Conservation (phyloP, 2,888 invertebrate species). For the Aleiodes leptofemur region DNA sequence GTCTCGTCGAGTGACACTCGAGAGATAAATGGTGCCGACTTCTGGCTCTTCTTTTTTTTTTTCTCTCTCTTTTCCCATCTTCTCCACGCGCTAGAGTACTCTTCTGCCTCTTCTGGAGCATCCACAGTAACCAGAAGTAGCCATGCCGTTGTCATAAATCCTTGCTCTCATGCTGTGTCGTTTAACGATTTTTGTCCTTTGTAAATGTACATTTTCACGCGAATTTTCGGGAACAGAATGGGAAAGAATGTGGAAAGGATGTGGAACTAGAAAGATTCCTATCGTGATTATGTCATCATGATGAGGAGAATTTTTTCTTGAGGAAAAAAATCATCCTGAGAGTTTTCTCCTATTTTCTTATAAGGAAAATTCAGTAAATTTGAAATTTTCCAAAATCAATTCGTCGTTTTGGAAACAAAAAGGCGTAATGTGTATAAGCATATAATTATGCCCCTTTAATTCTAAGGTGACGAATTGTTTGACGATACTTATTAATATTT, state of each 20-base stretch:
- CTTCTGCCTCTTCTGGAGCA: neutral
- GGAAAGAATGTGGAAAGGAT: constrained; percentile 22
- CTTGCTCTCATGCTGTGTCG: constrained; percentile 53
- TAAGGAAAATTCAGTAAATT: too few species aligned
- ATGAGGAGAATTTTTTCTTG: neutral
- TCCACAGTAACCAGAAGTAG: constrained; percentile 47
- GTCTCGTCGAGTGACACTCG: constrained; percentile 62
- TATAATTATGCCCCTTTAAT: too few species aligned
- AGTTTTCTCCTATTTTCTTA: neutral
- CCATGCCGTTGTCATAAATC: constrained; percentile 51
- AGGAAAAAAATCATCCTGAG: neutral
- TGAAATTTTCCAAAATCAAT: too few species aligned
- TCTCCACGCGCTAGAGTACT: constrained; percentile 16
- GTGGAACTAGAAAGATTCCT: constrained; percentile 7
- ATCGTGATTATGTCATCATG: constrained; percentile 37
- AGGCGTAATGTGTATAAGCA: too few species aligned
- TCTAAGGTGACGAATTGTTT: too few species aligned
- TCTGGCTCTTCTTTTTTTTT: constrained; percentile 11
- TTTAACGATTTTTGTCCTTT: constrained; percentile 49
- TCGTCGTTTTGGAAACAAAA: too few species aligned
- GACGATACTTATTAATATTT: too few species aligned
- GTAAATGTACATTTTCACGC: constrained; percentile 54
- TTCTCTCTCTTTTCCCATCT: constrained; percentile 15
- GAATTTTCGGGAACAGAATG: constrained; percentile 41
- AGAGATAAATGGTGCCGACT: constrained; percentile 68